Evolutionary conservation across 2,797 vertebrate species (phyloP), one percentile per base, ranked within the genome.

Genomic region (Characodon lateralis): DNA sequence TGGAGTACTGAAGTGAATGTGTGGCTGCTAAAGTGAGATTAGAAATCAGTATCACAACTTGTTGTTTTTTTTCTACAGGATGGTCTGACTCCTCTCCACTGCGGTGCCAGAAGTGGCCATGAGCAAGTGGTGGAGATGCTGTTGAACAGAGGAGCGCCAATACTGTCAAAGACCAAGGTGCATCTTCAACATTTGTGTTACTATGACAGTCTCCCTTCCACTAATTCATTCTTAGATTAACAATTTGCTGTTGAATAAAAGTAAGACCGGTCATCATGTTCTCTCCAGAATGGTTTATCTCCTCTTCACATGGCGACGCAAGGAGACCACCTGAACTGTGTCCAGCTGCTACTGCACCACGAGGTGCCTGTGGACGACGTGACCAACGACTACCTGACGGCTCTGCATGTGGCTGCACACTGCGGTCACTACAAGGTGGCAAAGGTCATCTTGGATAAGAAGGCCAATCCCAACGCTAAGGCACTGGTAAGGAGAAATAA

Each of bases 351-450:
- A 87, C 97, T 99, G 72, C 97, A 98, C 92, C 97, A 99, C 79
- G 97, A 97, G 0, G 97, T 97, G 77, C 98, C 98, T 0, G 98
- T 99, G 53, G 98, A 99, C 0, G 98, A 99, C 0, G 97, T 99
- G 91, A 99, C 98, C 87, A 98, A 99, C 5, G 98, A 99, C 94
- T 99, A 99, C 90, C 93, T 99, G 95, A 99, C 98, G 0, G 97
- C 98, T 0, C 95, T 99, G 87, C 98, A 99, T 0, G 98, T 99
- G 2, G 98, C 98, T 0, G 98, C 98, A 48, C 98, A 99, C 95
- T 99, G 98, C 5, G 98, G 98, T 31, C 98, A 99, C 90, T 99
- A 99, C 95, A 99, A 99, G 93, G 98, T 99, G 43, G 98, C 98
- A 35, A 99, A 99, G 95, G 97, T 99, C 90, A 97, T 99, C 77